Base-by-base conservation (phyloP, 2,797 vertebrate genomes). In the Periparus ater region DNA sequence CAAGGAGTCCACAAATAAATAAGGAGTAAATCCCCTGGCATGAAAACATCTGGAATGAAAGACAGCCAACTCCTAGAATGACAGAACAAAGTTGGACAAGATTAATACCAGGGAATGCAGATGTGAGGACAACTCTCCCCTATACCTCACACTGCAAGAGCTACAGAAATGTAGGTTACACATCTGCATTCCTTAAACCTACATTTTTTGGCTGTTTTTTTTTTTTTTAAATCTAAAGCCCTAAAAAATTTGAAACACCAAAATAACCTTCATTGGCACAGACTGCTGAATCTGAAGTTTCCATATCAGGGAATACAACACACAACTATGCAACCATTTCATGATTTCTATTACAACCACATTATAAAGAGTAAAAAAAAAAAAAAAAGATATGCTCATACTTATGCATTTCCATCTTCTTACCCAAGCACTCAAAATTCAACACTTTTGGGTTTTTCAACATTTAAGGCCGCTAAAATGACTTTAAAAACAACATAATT, bases 181-280 rank as follows among this genome's bases (percentile, higher is more conserved):
- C 20, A 17, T 51, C 13, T 73, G 18, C 44, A 32, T 19, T 55
- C 50, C n/a, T 66, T 44, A 21, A 71, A 25, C 13, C 23, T 11
- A 29, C 5, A 1, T 4, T 44, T 50, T 21, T 10, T 18, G 25
- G 21, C 4, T 34, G 2, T 2, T 27, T 20, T 45, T 21, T 30
- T n/a, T n/a, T n/a, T 68, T 15, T 25, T 17, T 10, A 6, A 40
- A 70, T 16, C 30, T 17, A 26, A 73, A 72, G 17, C 38, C 40
- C 32, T 47, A 22, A 21, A 68, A 81, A 81, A 26, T 3, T 30
- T 15, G 8, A 53, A 72, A 29, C 32, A 60, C 13, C 51, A 54
- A 34, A 65, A n/a, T n/a, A 75, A 61, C 21, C 19, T 47, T 55
- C 44, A 27, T 1, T 1, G 51, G 19, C 29, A 30, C 1, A 86